These are phyloP conservation scores for Lasioglossum lativentre DNA, from an alignment of 2,888 invertebrate species.

Conservation along the genomic window DNA sequence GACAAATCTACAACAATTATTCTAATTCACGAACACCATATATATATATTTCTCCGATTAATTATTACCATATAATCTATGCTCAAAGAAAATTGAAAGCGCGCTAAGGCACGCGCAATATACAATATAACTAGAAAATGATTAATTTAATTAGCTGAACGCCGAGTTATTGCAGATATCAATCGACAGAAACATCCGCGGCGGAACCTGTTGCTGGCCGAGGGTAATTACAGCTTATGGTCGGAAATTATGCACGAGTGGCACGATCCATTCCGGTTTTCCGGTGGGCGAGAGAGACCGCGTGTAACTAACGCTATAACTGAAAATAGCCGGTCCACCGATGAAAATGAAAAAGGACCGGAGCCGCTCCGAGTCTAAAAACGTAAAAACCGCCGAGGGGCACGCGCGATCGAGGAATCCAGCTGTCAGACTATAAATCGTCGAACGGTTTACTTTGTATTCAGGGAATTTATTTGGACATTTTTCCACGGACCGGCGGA, in stretches of 20 bases:
- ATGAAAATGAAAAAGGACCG: conserved; percentile 15
- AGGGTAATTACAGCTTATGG: neutral
- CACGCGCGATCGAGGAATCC: conserved; percentile 46
- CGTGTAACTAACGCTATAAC: conserved; percentile 1
- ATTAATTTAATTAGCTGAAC: neutral
- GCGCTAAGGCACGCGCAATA: neutral
- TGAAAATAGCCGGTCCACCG: conserved; percentile 18
- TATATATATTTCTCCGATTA: neutral
- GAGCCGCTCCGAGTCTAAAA: conserved; percentile 18
- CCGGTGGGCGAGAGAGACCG: neutral
- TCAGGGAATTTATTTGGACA: conserved; percentile 58
- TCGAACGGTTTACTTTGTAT: conserved; percentile 41
- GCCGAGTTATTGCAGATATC: neutral
- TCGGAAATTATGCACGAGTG: neutral
- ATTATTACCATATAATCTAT: neutral
- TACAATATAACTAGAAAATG: neutral
- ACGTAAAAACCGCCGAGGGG: conserved; percentile 49
- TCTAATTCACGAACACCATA: neutral
- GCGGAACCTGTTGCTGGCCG: neutral
- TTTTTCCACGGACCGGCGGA: conserved; percentile 26
- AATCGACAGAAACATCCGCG: neutral
- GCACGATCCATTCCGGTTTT: neutral
- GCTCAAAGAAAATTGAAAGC: neutral
- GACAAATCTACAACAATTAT: neutral
- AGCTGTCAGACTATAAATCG: conserved; percentile 61